These are phyloP conservation scores for Ramphastos sulfuratus DNA, from an alignment of 2,113 vertebrate genomes.

Conservation along the genomic window DNA sequence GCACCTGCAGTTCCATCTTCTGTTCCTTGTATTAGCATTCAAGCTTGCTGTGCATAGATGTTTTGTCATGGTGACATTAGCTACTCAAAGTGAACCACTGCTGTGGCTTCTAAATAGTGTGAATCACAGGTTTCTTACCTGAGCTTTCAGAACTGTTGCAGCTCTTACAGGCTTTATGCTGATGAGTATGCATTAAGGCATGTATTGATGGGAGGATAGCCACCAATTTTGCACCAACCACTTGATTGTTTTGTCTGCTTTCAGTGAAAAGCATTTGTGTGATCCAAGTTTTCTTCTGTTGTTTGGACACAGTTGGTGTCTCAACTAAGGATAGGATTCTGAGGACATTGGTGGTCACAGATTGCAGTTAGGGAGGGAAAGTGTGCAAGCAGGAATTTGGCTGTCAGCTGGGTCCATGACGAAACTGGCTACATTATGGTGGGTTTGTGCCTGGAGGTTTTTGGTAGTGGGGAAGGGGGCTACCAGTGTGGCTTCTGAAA, in stretches of 20 bases:
- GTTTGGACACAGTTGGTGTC: neutral
- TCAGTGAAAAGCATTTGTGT: neutral
- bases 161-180: neutral
- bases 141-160: neutral
- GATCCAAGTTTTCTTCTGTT: no score
- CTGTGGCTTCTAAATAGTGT: neutral
- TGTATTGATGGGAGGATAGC: neutral
- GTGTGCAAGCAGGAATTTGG: neutral
- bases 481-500: neutral
- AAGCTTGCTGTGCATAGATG: neutral
- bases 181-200: neutral
- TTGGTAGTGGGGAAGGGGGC: neutral
- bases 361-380: neutral
- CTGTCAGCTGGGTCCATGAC: accelerated
- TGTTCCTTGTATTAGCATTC: neutral
- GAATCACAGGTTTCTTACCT: neutral
- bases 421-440: neutral
- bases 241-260: neutral
- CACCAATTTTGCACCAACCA: neutral
- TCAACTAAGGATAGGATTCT: neutral
- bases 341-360: neutral
- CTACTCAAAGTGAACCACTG: neutral
- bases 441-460: neutral
- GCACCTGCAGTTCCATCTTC: neutral
- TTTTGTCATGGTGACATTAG: neutral